These are phyloP conservation scores for Microchrysa polita DNA, from an alignment of 2,888 invertebrate species.

Conservation along the genomic window DNA sequence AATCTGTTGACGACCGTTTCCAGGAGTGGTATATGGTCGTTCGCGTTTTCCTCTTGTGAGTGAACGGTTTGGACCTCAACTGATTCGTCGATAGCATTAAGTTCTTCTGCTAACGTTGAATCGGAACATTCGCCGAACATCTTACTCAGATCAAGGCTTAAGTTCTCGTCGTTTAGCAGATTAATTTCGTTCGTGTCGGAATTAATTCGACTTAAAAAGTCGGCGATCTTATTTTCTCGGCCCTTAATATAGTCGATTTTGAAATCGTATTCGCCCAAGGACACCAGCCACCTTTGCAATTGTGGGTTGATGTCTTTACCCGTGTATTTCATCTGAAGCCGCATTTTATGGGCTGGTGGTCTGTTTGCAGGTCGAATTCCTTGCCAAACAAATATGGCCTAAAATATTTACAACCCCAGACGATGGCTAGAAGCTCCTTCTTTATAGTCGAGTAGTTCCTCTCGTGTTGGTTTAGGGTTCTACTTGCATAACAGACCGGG, in stretches of 20 bases:
- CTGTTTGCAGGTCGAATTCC: constrained; percentile 49
- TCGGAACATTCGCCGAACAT: too few relatives aligned
- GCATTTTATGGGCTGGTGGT: constrained; percentile 52
- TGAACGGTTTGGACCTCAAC: constrained; percentile 8
- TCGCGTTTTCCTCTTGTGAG: too few relatives aligned
- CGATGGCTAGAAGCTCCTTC: constrained; percentile 56
- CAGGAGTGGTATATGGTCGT: too few relatives aligned
- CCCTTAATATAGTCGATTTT: constrained; percentile 50
- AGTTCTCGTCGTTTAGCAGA: not conserved
- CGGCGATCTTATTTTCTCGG: constrained; percentile 49
- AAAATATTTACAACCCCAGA: constrained; percentile 58
- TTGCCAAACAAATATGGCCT: constrained; percentile 58
- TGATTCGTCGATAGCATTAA: constrained; percentile 3
- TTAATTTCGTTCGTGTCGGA: too few relatives aligned
- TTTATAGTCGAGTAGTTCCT: constrained; percentile 55
- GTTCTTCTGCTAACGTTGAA: too few relatives aligned
- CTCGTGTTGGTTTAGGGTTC: constrained; percentile 48
- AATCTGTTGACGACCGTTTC: too few relatives aligned
- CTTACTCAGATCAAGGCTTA: too few relatives aligned
- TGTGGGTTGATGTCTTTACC: constrained; percentile 49
- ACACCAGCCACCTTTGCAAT: constrained; percentile 48
- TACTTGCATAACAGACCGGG: constrained; percentile 53
- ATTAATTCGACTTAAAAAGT: constrained; percentile 50
- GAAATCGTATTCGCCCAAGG: constrained; percentile 48
- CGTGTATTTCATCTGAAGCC: constrained; percentile 46